Percentiles rank a stretch among this genome's conserved stretches.
These are phyloP conservation scores for Aegypius monachus DNA, from an alignment of 2,113 vertebrate species.

Conservation along the genomic window DNA sequence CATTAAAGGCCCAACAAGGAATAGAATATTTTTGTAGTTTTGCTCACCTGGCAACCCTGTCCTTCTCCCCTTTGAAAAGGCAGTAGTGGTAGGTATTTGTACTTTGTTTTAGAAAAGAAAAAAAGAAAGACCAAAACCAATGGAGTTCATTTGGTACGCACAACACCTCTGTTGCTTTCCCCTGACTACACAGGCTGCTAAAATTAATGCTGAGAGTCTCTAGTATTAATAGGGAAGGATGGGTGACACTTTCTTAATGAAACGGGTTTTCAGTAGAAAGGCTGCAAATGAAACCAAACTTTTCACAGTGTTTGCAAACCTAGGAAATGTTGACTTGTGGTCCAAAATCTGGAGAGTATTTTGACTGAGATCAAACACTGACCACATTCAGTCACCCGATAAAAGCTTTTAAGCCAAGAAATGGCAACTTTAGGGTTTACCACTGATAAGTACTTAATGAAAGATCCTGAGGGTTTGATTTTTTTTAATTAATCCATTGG, in stretches of 20 bases:
- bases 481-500: background rate
- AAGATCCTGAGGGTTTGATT: background rate
- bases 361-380: background rate
- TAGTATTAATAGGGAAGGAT: background rate
- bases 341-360: background rate
- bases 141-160: background rate
- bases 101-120: background rate
- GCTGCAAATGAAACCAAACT: background rate
- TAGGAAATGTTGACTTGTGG: background rate
- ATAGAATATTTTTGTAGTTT: background rate
- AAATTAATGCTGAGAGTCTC: background rate
- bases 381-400: background rate
- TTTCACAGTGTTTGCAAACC: background rate
- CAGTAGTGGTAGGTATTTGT: background rate
- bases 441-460: background rate
- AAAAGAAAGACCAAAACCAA: background rate
- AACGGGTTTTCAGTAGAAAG: background rate
- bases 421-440: background rate
- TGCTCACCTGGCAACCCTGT: background rate
- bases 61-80: background rate
- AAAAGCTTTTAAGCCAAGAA: background rate
- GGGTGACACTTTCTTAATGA: background rate
- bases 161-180: background rate
- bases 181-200: background rate
- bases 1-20: conserved; percentile 44